Base-by-base conservation (phyloP, 2,888 invertebrate species). In the Campoletis raptor region DNA sequence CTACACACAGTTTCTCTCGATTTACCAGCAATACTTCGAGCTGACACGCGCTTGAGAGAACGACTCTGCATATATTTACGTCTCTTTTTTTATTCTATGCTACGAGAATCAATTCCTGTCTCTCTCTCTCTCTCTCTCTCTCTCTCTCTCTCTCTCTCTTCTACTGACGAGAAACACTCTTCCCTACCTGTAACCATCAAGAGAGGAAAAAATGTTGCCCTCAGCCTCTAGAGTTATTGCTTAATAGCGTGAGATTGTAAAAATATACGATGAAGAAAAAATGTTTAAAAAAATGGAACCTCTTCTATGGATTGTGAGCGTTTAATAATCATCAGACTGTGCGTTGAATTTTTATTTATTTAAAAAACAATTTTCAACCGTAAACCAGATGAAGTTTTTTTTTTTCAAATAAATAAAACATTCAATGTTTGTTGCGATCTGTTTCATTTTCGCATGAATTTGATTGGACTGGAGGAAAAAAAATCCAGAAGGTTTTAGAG, bases 1-100 rank as follows among this genome's bases (percentile, higher is more conserved):
- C 42, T 73, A 57, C 66, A 81, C 54, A 81, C 73, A 81, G 69
- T 78, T 81, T 84, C 61, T 76, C 74, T 80, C 84, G 73, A 74
- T 57, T 73, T 57, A 69, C 67, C 54, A 66, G 73, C 78, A 40
- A 61, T 77, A 72, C 66, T 45, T 6, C 36, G 36, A 45, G 54
- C 45, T 45, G 57, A 76, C 42, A 81, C 54, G 54, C 74, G 57
- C 52, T 21, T 15, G 57, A n/a, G 54, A 48, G 66, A 37, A 37
- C 64, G 66, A 36, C 21, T 24, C 2, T 21, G 6, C 10, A 15
- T 67, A 12, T 57, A 18, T 57, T 10, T 3, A 24, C 21, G 15
- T 15, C 18, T 7, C 48, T 24, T 52, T 67, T 37, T 67, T 24
- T 67, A 36, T 67, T 64, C 36, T 48, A 9, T 37, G n/a, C 45